Conservation (phyloP, 92 coral and sea anemone species). For the Montipora capitata region DNA sequence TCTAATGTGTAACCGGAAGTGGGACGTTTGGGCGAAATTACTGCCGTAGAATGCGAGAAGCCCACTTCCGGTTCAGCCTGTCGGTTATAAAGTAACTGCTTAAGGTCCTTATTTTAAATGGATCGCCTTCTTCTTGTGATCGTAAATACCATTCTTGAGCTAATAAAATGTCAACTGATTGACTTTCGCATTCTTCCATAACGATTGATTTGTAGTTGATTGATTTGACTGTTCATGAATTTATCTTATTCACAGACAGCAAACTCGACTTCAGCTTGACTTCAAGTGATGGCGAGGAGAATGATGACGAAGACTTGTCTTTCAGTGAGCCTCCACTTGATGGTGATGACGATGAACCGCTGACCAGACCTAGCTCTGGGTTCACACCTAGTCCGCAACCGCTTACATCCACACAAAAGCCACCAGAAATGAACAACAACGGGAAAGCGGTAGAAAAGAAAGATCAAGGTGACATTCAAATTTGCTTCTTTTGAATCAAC, state of each 20-base stretch:
- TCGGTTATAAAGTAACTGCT: too few relatives aligned
- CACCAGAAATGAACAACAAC: constrained; percentile 15
- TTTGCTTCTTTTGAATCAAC: too few relatives aligned
- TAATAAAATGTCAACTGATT: neutral
- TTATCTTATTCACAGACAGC: neutral
- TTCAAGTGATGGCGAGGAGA: constrained; percentile 64
- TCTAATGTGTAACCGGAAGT: too few relatives aligned
- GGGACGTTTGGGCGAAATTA: too few relatives aligned
- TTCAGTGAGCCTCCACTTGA: constrained; percentile 80
- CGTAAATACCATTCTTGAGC: too few relatives aligned
- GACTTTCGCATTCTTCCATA: neutral
- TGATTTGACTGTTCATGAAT: neutral
- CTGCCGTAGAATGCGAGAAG: too few relatives aligned
- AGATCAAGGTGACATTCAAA: neutral
- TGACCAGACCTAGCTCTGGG: constrained; percentile 47
- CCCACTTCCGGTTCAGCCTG: too few relatives aligned
- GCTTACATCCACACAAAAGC: constrained; percentile 75
- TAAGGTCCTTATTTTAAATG: too few relatives aligned
- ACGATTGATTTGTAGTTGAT: neutral
- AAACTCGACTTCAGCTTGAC: constrained; percentile 63
- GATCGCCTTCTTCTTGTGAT: too few relatives aligned
- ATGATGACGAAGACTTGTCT: constrained; percentile 72
- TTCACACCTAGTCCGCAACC: constrained; percentile 46
- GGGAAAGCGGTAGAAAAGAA: constrained; percentile 17
- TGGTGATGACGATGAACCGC: constrained; percentile 72